A percentile compares a stretch with the other conserved stretches of the same genome.
Conservation (phyloP, 2,113 vertebrate genomes). For the Petaurus breviceps region DNA sequence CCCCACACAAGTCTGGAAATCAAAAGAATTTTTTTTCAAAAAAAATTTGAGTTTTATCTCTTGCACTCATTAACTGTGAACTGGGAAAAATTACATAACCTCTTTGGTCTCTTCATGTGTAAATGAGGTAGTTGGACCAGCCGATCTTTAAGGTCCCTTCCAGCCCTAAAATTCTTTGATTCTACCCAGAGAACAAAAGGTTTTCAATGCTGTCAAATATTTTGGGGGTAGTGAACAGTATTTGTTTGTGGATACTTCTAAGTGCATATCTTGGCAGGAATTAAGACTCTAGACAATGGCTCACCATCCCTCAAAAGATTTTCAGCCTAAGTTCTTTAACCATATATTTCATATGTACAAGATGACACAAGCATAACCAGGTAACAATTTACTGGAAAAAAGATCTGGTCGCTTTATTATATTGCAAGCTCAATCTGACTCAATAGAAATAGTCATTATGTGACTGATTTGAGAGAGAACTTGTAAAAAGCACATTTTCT, state of each 20-base stretch:
- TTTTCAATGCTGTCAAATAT: not conserved
- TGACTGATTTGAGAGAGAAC: too few relatives aligned
- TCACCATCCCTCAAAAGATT: too few relatives aligned
- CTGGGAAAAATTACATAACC: not conserved
- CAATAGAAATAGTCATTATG: too few relatives aligned
- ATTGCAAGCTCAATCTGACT: not conserved
- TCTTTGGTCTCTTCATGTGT: not conserved
- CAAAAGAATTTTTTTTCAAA: too few relatives aligned
- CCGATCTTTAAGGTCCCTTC: not conserved
- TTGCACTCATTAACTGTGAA: not conserved
- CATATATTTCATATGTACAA: not conserved
- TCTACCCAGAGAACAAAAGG: not conserved
- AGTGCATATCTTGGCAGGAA: not conserved
- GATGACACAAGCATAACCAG: not conserved
- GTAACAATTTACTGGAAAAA: not conserved
- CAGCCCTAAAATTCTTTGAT: not conserved
- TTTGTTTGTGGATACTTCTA: not conserved
- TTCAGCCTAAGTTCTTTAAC: not conserved
- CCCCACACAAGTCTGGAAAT: not conserved
- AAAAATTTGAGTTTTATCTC: not conserved
- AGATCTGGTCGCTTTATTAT: too few relatives aligned
- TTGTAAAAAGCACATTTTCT: not conserved
- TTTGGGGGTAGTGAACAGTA: not conserved
- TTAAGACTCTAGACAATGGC: not conserved
- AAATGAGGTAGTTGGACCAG: not conserved